A percentile compares a stretch with the other conserved stretches of the same genome.
Evolutionary conservation across 2,797 vertebrate genomes (phyloP).

Genomic region (Apogon talboti): DNA sequence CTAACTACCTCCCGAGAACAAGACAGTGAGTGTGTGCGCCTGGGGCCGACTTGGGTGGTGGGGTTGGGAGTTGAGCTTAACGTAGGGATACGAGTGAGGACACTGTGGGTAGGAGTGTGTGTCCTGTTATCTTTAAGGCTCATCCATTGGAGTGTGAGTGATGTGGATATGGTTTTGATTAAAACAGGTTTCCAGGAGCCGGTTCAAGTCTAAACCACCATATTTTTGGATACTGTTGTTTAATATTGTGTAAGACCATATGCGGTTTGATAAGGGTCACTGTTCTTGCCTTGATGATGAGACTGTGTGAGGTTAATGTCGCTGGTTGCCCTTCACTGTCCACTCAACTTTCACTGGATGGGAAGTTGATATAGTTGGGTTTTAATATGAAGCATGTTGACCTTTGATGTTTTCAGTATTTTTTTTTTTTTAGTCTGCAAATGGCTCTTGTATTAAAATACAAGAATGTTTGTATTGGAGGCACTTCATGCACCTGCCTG

Average conservation of each 20-base stretch:
- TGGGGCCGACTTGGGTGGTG: constrained; percentile 59
- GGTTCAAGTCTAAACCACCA: constrained; percentile 9
- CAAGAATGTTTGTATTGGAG: constrained; percentile 16
- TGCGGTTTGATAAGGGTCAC: constrained; percentile 19
- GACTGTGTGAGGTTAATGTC: constrained; percentile 24
- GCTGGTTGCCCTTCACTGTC: constrained; percentile 29
- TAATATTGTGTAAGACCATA: constrained; percentile 6
- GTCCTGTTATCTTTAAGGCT: constrained; percentile 3
- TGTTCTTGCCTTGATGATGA: constrained; percentile 29
- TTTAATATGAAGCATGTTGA: constrained; percentile 37
- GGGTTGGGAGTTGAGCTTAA: constrained; percentile 23
- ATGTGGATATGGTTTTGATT: constrained; percentile 17
- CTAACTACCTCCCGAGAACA: constrained; percentile 93
- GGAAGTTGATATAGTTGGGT: constrained; percentile 30
- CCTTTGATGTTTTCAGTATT: constrained; percentile 30
- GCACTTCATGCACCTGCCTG: constrained; percentile 15
- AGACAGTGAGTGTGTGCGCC: constrained; percentile 96
- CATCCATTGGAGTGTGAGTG: constrained; percentile 9
- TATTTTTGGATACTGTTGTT: neutral
- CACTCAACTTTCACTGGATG: constrained; percentile 45
- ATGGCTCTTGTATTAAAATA: constrained; percentile 28
- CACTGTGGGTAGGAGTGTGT: constrained; percentile 14
- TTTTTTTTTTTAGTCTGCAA: constrained; percentile 14
- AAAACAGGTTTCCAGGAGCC: neutral
- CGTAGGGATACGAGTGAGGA: neutral